Conservation (phyloP, 1,140 invertebrate genomes). For the Frieseomelitta varia region DNA sequence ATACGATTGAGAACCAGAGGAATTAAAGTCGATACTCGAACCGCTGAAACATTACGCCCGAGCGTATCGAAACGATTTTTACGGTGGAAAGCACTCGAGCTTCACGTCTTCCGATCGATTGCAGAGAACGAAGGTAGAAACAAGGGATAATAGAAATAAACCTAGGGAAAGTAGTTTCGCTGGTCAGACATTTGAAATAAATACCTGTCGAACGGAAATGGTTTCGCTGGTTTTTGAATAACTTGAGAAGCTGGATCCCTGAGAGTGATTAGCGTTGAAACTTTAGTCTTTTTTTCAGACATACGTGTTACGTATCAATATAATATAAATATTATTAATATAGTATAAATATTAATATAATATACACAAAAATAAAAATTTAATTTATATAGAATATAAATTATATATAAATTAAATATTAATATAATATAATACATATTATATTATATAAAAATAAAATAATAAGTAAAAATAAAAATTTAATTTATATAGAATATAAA, state of each 20-base stretch:
- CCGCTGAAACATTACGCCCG: not conserved
- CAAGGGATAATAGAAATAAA: not conserved
- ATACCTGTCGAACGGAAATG: not conserved
- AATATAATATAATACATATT: too few relatives aligned
- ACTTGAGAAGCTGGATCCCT: too few relatives aligned
- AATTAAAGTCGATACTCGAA: conserved; percentile 17
- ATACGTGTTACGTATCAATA: too few relatives aligned
- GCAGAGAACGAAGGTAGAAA: not conserved
- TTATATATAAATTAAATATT: too few relatives aligned
- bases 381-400: too few relatives aligned
- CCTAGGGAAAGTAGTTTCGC: not conserved
- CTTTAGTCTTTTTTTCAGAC: not conserved
- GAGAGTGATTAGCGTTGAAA: not conserved
- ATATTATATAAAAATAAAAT: too few relatives aligned
- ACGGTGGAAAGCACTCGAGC: not conserved
- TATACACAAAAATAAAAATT: too few relatives aligned
- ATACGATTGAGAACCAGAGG: not conserved
- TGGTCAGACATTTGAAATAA: not conserved
- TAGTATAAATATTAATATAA: too few relatives aligned
- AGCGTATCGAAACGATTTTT: conserved; percentile 2
- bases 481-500: too few relatives aligned
- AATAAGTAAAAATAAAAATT: too few relatives aligned
- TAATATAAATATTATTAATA: too few relatives aligned
- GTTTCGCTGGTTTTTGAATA: too few relatives aligned
- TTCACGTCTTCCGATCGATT: not conserved